Conservation (phyloP, 1,140 invertebrate species). For the Linepithema humile region DNA sequence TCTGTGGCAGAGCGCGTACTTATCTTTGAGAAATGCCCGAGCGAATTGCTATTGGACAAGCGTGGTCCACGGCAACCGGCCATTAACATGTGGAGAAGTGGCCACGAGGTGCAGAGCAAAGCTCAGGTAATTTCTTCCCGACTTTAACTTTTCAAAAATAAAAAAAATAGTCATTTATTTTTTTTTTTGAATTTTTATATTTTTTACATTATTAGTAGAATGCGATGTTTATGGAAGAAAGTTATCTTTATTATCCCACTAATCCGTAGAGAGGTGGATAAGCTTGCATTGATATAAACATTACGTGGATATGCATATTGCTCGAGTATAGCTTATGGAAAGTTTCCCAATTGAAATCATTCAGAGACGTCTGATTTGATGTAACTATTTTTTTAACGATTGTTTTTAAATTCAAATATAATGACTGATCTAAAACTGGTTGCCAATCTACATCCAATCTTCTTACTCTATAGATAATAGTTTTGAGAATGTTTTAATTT, state of each 20-base stretch:
- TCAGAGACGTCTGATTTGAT: too few relatives aligned
- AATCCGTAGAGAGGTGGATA: not conserved
- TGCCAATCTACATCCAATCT: too few relatives aligned
- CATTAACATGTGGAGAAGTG: conserved; percentile 86
- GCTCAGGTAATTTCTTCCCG: conserved; percentile 86
- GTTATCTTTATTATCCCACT: not conserved
- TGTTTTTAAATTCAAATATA: too few relatives aligned
- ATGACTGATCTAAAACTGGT: too few relatives aligned
- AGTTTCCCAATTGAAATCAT: too few relatives aligned
- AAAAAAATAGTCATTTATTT: too few relatives aligned
- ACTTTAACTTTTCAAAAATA: too few relatives aligned
- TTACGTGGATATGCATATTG: not conserved
- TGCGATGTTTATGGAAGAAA: not conserved
- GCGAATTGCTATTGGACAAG: conserved; percentile 90
- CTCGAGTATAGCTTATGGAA: too few relatives aligned
- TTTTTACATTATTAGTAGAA: not conserved
- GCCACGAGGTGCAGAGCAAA: conserved; percentile 88
- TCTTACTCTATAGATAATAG: too few relatives aligned
- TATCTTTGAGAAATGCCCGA: conserved; percentile 96
- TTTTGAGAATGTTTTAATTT: too few relatives aligned
- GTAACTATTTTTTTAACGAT: too few relatives aligned
- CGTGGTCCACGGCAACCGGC: conserved; percentile 85
- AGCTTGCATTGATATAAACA: not conserved
- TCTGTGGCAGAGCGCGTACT: conserved; percentile 96
- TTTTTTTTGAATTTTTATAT: not conserved